Evolutionary conservation across 2,888 invertebrate species (phyloP).

Genomic region (Tetranychus truncatus): DNA sequence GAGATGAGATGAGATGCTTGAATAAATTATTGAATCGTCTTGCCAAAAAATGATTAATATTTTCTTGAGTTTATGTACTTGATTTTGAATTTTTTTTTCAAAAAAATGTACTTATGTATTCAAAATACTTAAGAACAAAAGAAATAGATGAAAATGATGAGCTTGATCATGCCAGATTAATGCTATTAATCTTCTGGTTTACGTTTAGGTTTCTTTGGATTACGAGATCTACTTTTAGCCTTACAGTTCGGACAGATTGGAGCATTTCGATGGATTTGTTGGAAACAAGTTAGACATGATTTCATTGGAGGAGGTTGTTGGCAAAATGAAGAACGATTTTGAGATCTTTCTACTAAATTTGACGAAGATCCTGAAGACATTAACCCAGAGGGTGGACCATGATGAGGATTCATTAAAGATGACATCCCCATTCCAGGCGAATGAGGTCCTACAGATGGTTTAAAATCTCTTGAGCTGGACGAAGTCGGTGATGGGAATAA

Average conservation of each 20-base stretch:
- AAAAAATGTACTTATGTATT: too few relatives aligned
- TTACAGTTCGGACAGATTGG: constrained; percentile 98
- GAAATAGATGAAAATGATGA: neutral
- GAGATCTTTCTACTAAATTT: constrained; percentile 20
- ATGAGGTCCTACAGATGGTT: neutral
- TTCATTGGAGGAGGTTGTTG: constrained; percentile 40
- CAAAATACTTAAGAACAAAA: neutral
- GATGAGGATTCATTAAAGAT: neutral
- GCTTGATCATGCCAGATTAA: constrained; percentile 10
- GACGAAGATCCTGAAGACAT: neutral
- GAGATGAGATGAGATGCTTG: too few relatives aligned
- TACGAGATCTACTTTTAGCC: constrained; percentile 89
- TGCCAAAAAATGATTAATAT: too few relatives aligned
- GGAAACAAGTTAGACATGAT: constrained; percentile 81
- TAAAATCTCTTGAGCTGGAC: neutral
- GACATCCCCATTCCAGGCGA: neutral
- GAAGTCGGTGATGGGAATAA: neutral
- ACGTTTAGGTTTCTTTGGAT: constrained; percentile 88
- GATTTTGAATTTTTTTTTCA: too few relatives aligned
- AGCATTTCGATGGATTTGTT: constrained; percentile 92
- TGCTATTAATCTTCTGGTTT: constrained; percentile 29
- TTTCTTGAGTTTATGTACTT: too few relatives aligned
- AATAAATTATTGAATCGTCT: too few relatives aligned
- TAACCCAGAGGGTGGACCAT: neutral
- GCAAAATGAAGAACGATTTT: constrained; percentile 30